Conservation (phyloP, 2,113 vertebrate species). For the Campylomormyrus tamandua region DNA sequence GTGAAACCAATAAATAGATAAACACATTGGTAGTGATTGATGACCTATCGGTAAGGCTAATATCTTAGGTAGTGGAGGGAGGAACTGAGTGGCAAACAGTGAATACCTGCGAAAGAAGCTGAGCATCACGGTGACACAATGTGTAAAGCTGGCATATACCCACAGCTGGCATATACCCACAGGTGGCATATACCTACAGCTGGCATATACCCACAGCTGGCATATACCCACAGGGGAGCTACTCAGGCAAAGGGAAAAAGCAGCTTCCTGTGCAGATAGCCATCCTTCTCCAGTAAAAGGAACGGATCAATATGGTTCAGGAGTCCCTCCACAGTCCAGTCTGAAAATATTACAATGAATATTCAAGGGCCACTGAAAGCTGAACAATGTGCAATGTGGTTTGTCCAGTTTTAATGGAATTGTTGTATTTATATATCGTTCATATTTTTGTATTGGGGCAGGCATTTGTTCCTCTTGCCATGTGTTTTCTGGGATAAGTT, state of each 20-base stretch:
- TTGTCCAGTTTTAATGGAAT: background rate
- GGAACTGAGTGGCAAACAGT: background rate
- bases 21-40: constrained; percentile 25
- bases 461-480: background rate
- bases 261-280: background rate
- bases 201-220: no score
- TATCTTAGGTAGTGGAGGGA: background rate
- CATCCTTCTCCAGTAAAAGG: background rate
- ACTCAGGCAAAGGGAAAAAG: background rate
- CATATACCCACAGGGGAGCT: background rate
- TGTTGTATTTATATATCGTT: background rate
- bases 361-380: background rate
- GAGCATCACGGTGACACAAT: background rate
- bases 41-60: constrained; percentile 15
- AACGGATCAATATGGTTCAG: background rate
- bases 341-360: background rate
- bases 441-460: background rate
- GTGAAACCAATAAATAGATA: constrained; percentile 30
- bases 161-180: no score
- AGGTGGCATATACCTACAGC: background rate
- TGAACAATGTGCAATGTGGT: background rate
- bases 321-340: background rate
- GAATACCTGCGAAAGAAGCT: constrained; percentile 13
- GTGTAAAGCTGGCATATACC: background rate
- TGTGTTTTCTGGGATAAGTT: background rate